A percentile compares a stretch with the other conserved stretches of the same genome.
phyloP scores from a whole-genome alignment of 2,888 invertebrate genomes.

The Microdon myrmicae region DNA sequence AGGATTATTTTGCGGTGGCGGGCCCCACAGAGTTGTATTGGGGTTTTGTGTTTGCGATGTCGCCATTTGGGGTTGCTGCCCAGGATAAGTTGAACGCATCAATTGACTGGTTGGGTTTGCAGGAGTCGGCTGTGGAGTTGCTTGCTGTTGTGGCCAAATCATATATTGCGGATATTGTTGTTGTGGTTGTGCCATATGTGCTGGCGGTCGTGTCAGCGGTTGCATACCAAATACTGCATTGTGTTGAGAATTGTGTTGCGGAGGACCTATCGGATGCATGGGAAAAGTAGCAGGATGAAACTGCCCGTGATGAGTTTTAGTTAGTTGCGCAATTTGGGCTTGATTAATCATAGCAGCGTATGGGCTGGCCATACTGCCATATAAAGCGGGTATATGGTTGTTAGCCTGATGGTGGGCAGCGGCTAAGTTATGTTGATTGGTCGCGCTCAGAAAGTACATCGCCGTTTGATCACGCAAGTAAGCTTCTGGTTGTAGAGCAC shows the following conservation, averaged over 20 bases:
- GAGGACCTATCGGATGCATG: slow-evolving; percentile 57
- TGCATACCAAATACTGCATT: slow-evolving; percentile 35
- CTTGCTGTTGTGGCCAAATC: slow-evolving; percentile 62
- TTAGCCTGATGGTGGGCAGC: slow-evolving; percentile 55
- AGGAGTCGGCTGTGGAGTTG: slow-evolving; percentile 57
- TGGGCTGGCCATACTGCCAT: slow-evolving; percentile 47
- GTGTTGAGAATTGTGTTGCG: slow-evolving; percentile 57
- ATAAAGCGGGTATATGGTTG: slow-evolving; percentile 50
- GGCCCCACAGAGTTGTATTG: slow-evolving; percentile 65
- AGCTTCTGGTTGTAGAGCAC: slow-evolving; percentile 69
- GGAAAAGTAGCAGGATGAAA: slow-evolving; percentile 59
- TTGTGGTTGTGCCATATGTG: slow-evolving; percentile 58
- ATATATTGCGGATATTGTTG: slow-evolving; percentile 62
- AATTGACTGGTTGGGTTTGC: slow-evolving; percentile 54
- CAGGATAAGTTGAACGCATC: slow-evolving; percentile 54
- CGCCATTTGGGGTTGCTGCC: slow-evolving; percentile 55
- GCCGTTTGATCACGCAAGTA: slow-evolving; percentile 67
- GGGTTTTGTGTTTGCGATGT: slow-evolving; percentile 60
- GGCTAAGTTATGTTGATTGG: slow-evolving; percentile 27
- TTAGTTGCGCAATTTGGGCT: slow-evolving; percentile 41
- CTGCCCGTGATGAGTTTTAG: slow-evolving; percentile 53
- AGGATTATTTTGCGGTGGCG: slow-evolving; percentile 65
- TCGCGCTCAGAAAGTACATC: slow-evolving; percentile 58
- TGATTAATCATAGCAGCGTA: slow-evolving; percentile 62
- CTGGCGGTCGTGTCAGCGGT: slow-evolving; percentile 58